Base-by-base conservation (phyloP, 2,888 invertebrate species). In the Shargacucullia verbasci region DNA sequence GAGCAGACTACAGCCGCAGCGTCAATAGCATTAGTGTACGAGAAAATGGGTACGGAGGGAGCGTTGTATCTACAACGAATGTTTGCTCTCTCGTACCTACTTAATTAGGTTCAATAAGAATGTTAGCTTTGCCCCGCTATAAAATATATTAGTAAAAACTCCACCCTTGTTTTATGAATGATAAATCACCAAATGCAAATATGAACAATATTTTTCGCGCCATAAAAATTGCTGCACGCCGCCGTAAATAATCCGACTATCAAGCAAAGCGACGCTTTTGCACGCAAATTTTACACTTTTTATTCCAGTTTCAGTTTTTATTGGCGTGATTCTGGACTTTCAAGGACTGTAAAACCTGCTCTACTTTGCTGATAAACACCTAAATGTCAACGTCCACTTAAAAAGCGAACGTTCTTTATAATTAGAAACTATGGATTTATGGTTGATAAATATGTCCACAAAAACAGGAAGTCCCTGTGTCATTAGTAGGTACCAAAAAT, bases 1-100 rank as follows among this genome's bases (percentile, higher is more conserved):
- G 73, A 70, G 59, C 78, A 82, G 76, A 69, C 70, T 67, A 67
- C 39, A 53, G 48, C 9, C 46, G 31, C 33, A 37, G 38, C 48
- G 41, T 49, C 38, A 61, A 59, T 59, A 47, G 39, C 35, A 43
- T 45, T 48, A 48, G 35, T 47, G 43, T 45, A 39, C n/a, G 11
- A 54, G 56, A 61, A 50, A 73, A 58, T 56, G 15, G 29, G 34
- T n/a, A 49, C 11, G 9, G 6, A 29, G 31, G 37, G 34, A 39
- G 27, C 39, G 15, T 29, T 47, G 34, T n/a, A 58, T 50, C 14
- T 14, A 31, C 31, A 15, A 35, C 29, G 38, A 39, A 39, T 45
- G 44, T 59, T 59, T 54, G 25, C 29, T 10, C 31, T 53, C 15
- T 31, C 25, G 40, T 31, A 37, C 10, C 29, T 40, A 49, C 37